Evolutionary conservation across 2,888 invertebrate species (phyloP), one percentile per base, ranked within the genome.

Genomic region (Spodoptera exigua): DNA sequence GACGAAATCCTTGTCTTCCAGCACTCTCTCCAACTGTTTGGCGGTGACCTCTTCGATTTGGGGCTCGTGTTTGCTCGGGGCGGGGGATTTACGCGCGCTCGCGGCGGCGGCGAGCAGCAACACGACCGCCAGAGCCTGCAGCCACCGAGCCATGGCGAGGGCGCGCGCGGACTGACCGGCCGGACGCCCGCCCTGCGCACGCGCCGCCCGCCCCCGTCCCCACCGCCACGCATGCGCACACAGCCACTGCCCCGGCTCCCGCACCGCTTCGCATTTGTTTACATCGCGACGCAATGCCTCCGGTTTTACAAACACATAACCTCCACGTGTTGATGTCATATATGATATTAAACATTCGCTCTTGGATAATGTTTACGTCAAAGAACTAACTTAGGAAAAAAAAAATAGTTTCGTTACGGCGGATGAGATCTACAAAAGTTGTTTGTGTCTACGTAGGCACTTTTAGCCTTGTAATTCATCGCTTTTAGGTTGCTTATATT

Each of bases 1-100:
- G 91, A 98, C 98, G 95, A 97, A 98, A 95, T 98, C 98, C 96
- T 98, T 98, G 83, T 98, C 97, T 92, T 96, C 96, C 90, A 98
- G 96, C 84, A 98, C 95, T 90, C 97, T 96, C 90, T 98, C 98
- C 95, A 98, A 96, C 95, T 98, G 97, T 94, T 98, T 98, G 90
- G 97, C 96, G 93, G 97, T 97, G 95, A 98, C 98, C 95, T 98
- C 98, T 95, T 98, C 98, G 95, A 98, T 98, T 95, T 97, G 96
- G 90, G 97, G 96, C 88, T 97, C 97, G 82, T 86, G 85, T 80
- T 94, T 94, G 79, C 81, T 70, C 61, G 75, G 68, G 61, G 78
- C 70, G 78, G 73, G 76, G 88, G 93, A 92, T 73, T 93, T 94
- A 86, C 91, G 84, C 89, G 92, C 89, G 86, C 89, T 88, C 88